Evolutionary conservation across 2,113 vertebrate genomes (phyloP).

Genomic region (Heliornis fulica): DNA sequence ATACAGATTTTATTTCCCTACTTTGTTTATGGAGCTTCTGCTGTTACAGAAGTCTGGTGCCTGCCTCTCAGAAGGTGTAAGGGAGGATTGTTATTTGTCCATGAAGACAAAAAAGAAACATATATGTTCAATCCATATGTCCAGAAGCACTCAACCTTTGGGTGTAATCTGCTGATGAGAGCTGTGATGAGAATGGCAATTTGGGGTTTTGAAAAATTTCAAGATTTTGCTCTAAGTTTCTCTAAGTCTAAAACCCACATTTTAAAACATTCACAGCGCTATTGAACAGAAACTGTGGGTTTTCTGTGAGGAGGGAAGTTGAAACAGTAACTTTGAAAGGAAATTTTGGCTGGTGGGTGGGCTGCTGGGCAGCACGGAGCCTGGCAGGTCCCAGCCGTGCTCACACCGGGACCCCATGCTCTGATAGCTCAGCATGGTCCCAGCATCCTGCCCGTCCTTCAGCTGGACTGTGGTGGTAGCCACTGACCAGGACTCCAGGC

Average conservation of each 20-base stretch:
- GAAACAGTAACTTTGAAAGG: background rate
- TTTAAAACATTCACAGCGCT: background rate
- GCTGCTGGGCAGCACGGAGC: background rate
- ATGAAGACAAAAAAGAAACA: background rate
- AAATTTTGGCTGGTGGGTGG: background rate
- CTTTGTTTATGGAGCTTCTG: background rate
- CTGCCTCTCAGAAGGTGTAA: background rate
- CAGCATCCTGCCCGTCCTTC: background rate
- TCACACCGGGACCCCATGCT: fast-evolving
- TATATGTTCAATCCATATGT: background rate
- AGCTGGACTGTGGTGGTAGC: background rate
- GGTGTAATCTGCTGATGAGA: background rate
- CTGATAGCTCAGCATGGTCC: background rate
- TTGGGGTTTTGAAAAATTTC: background rate
- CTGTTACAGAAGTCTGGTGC: background rate
- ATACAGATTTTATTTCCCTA: background rate
- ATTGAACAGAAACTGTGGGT: background rate
- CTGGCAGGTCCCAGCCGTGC: background rate
- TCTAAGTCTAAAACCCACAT: background rate
- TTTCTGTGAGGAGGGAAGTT: background rate
- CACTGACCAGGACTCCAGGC: background rate
- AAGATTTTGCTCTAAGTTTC: background rate
- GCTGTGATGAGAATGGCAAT: background rate
- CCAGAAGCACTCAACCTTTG: background rate
- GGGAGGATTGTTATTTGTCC: background rate